Evolutionary conservation across 2,888 invertebrate genomes (phyloP).

Genomic region (Nipponacmea schrenckii): DNA sequence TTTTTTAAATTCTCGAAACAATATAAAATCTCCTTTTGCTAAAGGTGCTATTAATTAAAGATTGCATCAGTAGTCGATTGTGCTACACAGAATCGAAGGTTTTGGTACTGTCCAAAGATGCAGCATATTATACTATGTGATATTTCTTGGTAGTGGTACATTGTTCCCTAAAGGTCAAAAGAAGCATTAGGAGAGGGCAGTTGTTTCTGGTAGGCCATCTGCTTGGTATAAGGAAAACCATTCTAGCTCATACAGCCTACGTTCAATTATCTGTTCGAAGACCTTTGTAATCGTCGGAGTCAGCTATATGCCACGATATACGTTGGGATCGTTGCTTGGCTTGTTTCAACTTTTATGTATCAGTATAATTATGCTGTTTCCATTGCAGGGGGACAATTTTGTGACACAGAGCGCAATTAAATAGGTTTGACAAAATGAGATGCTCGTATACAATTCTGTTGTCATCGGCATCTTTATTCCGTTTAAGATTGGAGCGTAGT

Average conservation of each 20-base stretch:
- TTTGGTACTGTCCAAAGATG: slow-evolving; percentile 15
- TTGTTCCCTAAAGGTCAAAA: slow-evolving; percentile 14
- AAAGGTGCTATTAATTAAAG: no score
- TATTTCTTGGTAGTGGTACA: background rate
- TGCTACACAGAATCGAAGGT: slow-evolving; percentile 16
- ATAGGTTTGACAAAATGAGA: no score
- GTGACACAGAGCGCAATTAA: no score
- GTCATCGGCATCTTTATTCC: no score
- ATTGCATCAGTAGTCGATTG: background rate
- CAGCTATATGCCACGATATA: slow-evolving; percentile 11
- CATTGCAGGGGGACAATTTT: slow-evolving; percentile 4
- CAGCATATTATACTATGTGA: background rate
- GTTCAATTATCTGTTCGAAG: slow-evolving; percentile 10
- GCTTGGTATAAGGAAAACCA: slow-evolving; percentile 15
- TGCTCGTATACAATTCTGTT: no score
- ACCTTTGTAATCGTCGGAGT: slow-evolving; percentile 15
- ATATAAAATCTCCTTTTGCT: no score
- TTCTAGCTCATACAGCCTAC: background rate
- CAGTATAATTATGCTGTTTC: slow-evolving; percentile 14
- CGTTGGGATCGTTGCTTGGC: background rate
- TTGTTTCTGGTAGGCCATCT: slow-evolving; percentile 21
- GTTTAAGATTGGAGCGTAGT: no score
- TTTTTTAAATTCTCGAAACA: no score
- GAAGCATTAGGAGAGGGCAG: slow-evolving; percentile 4
- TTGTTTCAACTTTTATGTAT: slow-evolving; percentile 20